Conservation (phyloP, 2,888 invertebrate species). For the Aproaerema taeniolella region DNA sequence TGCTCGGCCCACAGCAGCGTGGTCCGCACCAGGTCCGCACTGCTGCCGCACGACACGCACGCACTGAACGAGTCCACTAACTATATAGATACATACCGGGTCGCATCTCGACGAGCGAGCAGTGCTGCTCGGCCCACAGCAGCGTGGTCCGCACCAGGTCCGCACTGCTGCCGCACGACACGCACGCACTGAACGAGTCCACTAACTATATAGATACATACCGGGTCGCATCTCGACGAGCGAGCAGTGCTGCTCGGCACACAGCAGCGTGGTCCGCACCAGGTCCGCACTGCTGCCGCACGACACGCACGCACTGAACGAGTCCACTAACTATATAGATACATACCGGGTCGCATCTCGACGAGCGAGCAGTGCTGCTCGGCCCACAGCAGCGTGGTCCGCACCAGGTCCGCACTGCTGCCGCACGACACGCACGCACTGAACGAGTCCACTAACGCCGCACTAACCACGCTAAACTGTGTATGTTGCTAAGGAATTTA, state of each 20-base stretch:
- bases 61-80: constrained; percentile 93
- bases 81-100: constrained; percentile 85
- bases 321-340: neutral
- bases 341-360: constrained; percentile 93
- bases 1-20: constrained; percentile 97
- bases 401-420: constrained; percentile 90
- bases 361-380: constrained; percentile 97
- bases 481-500: constrained; percentile 51
- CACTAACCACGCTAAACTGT: constrained; percentile 94
- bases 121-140: constrained; percentile 96
- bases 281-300: constrained; percentile 92
- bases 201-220: constrained; percentile 47
- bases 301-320: constrained; percentile 77
- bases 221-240: constrained; percentile 95
- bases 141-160: constrained; percentile 95
- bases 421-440: constrained; percentile 94
- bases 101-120: constrained; percentile 94
- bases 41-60: constrained; percentile 92
- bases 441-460: constrained; percentile 93
- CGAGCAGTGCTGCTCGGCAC: constrained; percentile 98
- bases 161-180: constrained; percentile 90
- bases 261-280: constrained; percentile 90
- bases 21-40: constrained; percentile 91
- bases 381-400: constrained; percentile 95
- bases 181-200: constrained; percentile 37